phyloP scores from a whole-genome alignment of 1,140 invertebrate genomes.

The Oedothorax gibbosus region DNA sequence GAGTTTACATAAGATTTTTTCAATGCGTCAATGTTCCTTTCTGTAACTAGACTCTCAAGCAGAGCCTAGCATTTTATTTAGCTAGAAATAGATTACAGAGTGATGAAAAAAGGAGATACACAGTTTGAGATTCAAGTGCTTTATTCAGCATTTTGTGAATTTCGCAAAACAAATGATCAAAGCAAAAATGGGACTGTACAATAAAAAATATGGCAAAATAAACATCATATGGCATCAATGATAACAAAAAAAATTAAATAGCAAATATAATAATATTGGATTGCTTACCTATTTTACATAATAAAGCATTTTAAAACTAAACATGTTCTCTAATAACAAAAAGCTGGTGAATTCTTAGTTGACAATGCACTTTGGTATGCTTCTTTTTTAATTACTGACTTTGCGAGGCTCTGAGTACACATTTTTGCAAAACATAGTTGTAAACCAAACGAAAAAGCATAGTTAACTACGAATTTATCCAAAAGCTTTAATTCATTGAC shows the following conservation, averaged over 20 bases:
- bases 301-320: conserved; percentile 1
- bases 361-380: not conserved
- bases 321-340: not conserved
- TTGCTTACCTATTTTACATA: not conserved
- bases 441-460: not conserved
- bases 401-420: no score
- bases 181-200: conserved; percentile 3
- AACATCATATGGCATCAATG: not conserved
- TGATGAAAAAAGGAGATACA: not conserved
- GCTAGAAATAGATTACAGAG: not conserved
- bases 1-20: no score
- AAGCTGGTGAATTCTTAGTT: not conserved
- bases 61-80: not conserved
- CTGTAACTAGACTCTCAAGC: no score
- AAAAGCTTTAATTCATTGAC: no score
- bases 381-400: not conserved
- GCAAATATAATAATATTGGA: conserved; percentile 3
- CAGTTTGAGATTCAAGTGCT: conserved; percentile 30
- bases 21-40: no score
- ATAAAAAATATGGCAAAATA: not conserved
- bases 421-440: not conserved
- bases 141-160: conserved; percentile 32
- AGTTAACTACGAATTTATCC: no score
- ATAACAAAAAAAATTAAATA: not conserved
- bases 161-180: not conserved